Conservation (phyloP, 2,797 vertebrate genomes). For the Fistularia tabacaria region DNA sequence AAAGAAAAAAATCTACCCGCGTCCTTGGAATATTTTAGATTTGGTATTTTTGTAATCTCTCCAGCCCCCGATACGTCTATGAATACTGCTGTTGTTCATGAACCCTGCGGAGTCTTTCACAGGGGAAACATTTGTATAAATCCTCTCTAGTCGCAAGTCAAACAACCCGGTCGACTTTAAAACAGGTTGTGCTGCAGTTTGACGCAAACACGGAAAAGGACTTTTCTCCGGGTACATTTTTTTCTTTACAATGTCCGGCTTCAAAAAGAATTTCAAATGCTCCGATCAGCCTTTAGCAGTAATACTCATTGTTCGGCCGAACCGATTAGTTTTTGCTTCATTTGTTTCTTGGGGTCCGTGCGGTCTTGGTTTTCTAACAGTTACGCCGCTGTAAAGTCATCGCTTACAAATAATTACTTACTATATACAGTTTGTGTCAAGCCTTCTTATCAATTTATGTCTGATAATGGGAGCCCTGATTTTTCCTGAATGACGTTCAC, state of each 20-base stretch:
- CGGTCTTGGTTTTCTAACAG: slow-evolving; percentile 40
- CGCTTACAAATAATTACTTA: slow-evolving; percentile 51
- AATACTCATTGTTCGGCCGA: slow-evolving; percentile 27
- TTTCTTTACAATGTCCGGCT: not conserved
- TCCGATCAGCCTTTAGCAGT: slow-evolving; percentile 26
- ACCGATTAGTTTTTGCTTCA: slow-evolving; percentile 24
- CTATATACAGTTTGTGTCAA: slow-evolving; percentile 48
- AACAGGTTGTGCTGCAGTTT: slow-evolving; percentile 29
- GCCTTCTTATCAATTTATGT: slow-evolving; percentile 48
- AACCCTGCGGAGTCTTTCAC: no score
- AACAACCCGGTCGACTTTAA: slow-evolving; percentile 12
- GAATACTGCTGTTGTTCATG: no score
- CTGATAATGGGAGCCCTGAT: slow-evolving; percentile 24
- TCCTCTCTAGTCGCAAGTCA: slow-evolving; percentile 25
- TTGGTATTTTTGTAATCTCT: slow-evolving; percentile 7
- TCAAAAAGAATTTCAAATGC: no score
- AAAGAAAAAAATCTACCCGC: slow-evolving; percentile 10
- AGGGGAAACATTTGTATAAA: not conserved
- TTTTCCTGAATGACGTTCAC: slow-evolving; percentile 26
- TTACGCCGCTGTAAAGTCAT: slow-evolving; percentile 62
- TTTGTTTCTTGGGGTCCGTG: slow-evolving; percentile 35
- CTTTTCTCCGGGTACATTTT: slow-evolving; percentile 17
- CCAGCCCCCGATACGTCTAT: not conserved
- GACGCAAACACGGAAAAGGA: slow-evolving; percentile 23
- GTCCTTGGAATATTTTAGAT: slow-evolving; percentile 8